Evolutionary conservation across 2,888 invertebrate species (phyloP), one percentile per base, ranked within the genome.

Genomic region (Calephelis perditalis): DNA sequence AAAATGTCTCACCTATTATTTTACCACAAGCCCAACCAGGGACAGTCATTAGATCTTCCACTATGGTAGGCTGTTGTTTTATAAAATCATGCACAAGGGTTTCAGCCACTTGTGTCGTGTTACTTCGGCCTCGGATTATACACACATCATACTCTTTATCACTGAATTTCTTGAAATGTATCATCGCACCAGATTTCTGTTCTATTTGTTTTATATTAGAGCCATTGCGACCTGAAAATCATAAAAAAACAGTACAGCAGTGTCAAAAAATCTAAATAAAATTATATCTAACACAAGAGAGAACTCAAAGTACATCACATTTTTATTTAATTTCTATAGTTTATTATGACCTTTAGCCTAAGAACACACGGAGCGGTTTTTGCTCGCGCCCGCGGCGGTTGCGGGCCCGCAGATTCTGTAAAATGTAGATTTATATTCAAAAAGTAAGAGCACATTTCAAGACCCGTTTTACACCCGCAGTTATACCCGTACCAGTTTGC

Each of bases 191-290:
- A 0, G 96, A 94, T 69, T 92, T 93, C 60, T 92, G 92, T 78
- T 97, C 94, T 65, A 98, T 93, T 62, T 93, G 91, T 78, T 95
- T 95, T 57, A 97, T 93, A 72, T 93, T 94, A n/a, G 91, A 84
- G 7, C 97, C 97, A 70, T 92, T 93, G 68, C 95, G 92, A 46
- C 97, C 91, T 91, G 68, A 9, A 65, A 63, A 35, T 6, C 3
- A 58, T 12, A 26, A 26, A 26, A 26, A 26, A 3, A 26, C 26
- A 26, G 26, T 26, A 26, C 26, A 4, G 26, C 26, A 26, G 26
- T 26, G 26, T 26, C 26, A 26, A 26, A 26, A 26, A 26, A 26
- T 26, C 26, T 26, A 26, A 26, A 26, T 26, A 4, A 26, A 26
- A 26, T 26, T 26, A 26, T 26, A 4, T 26, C 26, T 26, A 26